Evolutionary conservation across 2,888 invertebrate genomes (phyloP).

Genomic region (Acronicta aceris): DNA sequence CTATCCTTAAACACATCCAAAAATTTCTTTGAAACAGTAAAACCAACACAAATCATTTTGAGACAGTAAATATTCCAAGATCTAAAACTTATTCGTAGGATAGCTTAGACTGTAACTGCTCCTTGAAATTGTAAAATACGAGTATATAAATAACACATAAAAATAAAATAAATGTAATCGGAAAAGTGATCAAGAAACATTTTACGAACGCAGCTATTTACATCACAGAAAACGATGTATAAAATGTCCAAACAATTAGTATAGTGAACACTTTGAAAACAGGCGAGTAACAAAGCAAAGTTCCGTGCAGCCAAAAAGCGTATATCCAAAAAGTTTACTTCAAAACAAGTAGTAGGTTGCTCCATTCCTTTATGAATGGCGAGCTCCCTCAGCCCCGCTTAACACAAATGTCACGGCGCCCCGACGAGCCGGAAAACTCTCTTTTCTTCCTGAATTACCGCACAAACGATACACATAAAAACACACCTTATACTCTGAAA

Average conservation of each 20-base stretch:
- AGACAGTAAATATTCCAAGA: no score
- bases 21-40: no score
- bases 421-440: constrained; percentile 88
- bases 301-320: constrained; percentile 62
- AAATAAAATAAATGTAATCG: no score
- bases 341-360: constrained; percentile 76
- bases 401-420: constrained; percentile 88
- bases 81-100: no score
- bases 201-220: constrained; percentile 10
- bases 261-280: constrained; percentile 49
- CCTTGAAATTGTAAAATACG: no score
- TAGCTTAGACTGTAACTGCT: no score
- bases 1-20: no score
- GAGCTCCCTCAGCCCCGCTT: constrained; percentile 82
- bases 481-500: constrained; percentile 59
- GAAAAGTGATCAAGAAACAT: constrained; percentile 20
- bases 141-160: no score
- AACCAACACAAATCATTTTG: no score
- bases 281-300: constrained; percentile 56
- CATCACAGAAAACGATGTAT: constrained; percentile 13
- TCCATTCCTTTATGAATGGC: constrained; percentile 84
- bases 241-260: constrained; percentile 36
- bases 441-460: constrained; percentile 87
- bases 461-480: constrained; percentile 61
- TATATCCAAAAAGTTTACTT: constrained; percentile 79